Evolutionary conservation across 2,888 invertebrate genomes (phyloP).

Genomic region (Megalurothrips usitatus): DNA sequence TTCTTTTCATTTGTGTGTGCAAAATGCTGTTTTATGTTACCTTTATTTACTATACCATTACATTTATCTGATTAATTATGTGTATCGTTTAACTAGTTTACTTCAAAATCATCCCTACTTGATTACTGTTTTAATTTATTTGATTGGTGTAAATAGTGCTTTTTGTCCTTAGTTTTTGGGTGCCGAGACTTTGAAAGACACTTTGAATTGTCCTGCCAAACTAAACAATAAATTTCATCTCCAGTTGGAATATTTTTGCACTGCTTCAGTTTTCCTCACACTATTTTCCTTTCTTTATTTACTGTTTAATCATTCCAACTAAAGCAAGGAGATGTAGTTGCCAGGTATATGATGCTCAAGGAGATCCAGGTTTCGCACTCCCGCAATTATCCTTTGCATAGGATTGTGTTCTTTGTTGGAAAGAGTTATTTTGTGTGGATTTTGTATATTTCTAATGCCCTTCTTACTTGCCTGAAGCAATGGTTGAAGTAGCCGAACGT

Average conservation of each 20-base stretch:
- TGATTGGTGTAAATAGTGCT: neutral
- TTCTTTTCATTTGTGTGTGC: slow-evolving; percentile 1
- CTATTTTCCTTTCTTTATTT: too few species aligned
- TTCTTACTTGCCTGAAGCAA: neutral
- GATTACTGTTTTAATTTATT: neutral
- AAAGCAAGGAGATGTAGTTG: too few species aligned
- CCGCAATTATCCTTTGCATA: neutral
- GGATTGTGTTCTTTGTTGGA: too few species aligned
- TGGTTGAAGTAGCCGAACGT: neutral
- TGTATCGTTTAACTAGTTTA: neutral
- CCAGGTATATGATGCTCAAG: too few species aligned
- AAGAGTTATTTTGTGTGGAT: neutral
- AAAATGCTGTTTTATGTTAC: slow-evolving; percentile 27
- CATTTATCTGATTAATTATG: neutral
- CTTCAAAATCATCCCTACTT: neutral
- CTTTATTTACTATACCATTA: slow-evolving; percentile 24
- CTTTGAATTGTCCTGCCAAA: neutral
- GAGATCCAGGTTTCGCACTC: too few species aligned
- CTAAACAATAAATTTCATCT: neutral
- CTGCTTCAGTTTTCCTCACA: neutral
- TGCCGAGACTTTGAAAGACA: neutral
- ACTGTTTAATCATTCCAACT: too few species aligned
- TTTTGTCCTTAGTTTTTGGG: neutral
- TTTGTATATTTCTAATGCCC: neutral
- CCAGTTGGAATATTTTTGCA: neutral